A percentile compares a stretch with the other conserved stretches of the same genome.
phyloP scores from a whole-genome alignment of 92 coral and sea anemone species.

The Palythoa heliodiscus region DNA sequence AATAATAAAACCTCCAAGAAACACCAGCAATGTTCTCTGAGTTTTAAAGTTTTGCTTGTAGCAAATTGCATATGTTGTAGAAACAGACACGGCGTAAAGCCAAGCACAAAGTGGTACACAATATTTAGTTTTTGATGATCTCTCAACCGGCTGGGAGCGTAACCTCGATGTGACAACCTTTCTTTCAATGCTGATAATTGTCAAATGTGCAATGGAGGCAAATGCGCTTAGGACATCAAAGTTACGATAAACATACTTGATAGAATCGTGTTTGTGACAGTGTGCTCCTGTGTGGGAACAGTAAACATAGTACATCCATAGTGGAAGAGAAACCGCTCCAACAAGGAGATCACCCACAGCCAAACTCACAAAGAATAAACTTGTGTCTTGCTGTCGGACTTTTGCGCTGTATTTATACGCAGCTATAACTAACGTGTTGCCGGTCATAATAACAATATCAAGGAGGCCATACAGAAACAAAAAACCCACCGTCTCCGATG shows the following conservation, averaged over 20 bases:
- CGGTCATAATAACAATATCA: slow-evolving; percentile 53
- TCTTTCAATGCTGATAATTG: slow-evolving; percentile 76
- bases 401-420: slow-evolving; percentile 54
- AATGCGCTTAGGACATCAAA: slow-evolving; percentile 78
- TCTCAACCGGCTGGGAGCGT: slow-evolving; percentile 45
- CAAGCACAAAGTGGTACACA: slow-evolving; percentile 59
- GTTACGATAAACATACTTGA: slow-evolving; percentile 39
- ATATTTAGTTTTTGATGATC: slow-evolving; percentile 51
- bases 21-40: slow-evolving; percentile 56
- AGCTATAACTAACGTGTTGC: slow-evolving; percentile 68
- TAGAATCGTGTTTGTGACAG: background rate
- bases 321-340: slow-evolving; percentile 75
- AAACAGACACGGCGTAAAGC: slow-evolving; percentile 57
- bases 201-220: slow-evolving; percentile 77
- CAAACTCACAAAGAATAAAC: slow-evolving; percentile 74
- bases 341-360: slow-evolving; percentile 76
- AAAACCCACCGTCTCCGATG: slow-evolving; percentile 54
- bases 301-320: slow-evolving; percentile 66
- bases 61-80: slow-evolving; percentile 45
- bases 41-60: slow-evolving; percentile 34
- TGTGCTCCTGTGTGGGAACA: slow-evolving; percentile 52
- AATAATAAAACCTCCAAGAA: slow-evolving; percentile 66
- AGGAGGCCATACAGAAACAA: slow-evolving; percentile 59
- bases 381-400: slow-evolving; percentile 56
- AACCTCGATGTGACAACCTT: slow-evolving; percentile 52